Base-by-base conservation (phyloP, 2,888 invertebrate genomes). In the Lypha dubia region DNA sequence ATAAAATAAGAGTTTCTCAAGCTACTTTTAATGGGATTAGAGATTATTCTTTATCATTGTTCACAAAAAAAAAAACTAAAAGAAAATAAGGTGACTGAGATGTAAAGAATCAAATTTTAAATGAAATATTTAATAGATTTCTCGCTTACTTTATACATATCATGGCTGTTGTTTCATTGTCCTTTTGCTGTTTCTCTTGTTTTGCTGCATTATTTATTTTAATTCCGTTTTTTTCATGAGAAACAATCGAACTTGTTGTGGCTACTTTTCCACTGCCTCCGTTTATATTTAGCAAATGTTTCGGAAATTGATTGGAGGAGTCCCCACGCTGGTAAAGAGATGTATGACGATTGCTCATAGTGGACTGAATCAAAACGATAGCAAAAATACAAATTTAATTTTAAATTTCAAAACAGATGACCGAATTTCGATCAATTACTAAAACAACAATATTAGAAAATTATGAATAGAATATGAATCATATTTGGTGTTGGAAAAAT, bases 311-410 rank as follows among this genome's bases (percentile, higher is more conserved):
- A 87, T 88, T 90, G 11, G 91, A 90, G 4, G 90, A 90, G 87
- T 90, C 91, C 86, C 89, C 87, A 17, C 92, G 91, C 79, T 89
- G 88, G 24, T 90, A 89, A 3, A 92, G 87, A 58, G 92, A 92
- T 28, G 91, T 90, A 67, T 92, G 91, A 3, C 92, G 90, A 88
- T 91, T 91, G 85, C 90, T 91, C 6, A 89, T 88, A 3, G 91
- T 81, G 6, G 84, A 84, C 77, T 84, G 46, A 63, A 76, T 15
- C 6, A 44, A 28, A 6, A 56, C 0, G 8, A n/a, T n/a, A 44
- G 15, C 3, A 7, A 3, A 24, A n/a, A 22, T 22, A 6, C 9
- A 56, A 24, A 7, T 15, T 11, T n/a, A 2, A 1, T 38, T 35
- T 35, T 5, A 28, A 6, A 3, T 9, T 60, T 60, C 32, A n/a